Evolutionary conservation across 2,797 vertebrate species (phyloP), one percentile per base, ranked within the genome.

Genomic region (Xenopus petersii): DNA sequence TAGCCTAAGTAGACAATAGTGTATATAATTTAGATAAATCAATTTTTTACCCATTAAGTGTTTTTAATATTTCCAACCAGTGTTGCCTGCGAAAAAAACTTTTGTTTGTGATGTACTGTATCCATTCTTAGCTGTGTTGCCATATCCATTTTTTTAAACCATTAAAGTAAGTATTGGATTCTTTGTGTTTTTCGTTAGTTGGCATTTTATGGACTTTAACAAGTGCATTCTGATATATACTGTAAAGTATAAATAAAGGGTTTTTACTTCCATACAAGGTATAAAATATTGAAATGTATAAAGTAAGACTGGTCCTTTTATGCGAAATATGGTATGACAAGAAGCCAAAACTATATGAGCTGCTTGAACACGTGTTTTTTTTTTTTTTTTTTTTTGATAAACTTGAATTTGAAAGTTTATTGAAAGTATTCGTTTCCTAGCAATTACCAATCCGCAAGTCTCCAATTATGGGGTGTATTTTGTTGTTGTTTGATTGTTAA

Each of bases 41-140:
- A 86, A 85, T 74, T 65, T 85, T 88, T 88, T 86, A 88, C 88
- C 86, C 85, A 82, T 51, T 81, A 80, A 86, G 89, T 89, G 90
- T 90, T 90, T 86, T 88, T 82, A 84, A 83, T 80, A 85, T 82
- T 86, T 85, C 81, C 75, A 49, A 77, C 88, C 89, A 91, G 87
- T 91, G 88, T 91, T 92, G 91, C 90, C 87, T 92, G 90, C 88
- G 36, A 79, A 86, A 30, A 21, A 91, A 83, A 86, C 81, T 85
- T 86, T 76, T 80, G 83, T 84, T 90, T 15, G 88, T 90, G 89
- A 86, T n/a, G 86, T 90, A 89, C 84, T 49, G 86, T 90, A 89
- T 85, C 80, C 82, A 88, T 83, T 85, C 81, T 81, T 63, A 51
- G 83, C 87, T 88, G 87, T 77, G 51, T 87, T 88, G 83, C 83